Evolutionary conservation across 2,888 invertebrate genomes (phyloP).

Genomic region (Melanostoma scalare): DNA sequence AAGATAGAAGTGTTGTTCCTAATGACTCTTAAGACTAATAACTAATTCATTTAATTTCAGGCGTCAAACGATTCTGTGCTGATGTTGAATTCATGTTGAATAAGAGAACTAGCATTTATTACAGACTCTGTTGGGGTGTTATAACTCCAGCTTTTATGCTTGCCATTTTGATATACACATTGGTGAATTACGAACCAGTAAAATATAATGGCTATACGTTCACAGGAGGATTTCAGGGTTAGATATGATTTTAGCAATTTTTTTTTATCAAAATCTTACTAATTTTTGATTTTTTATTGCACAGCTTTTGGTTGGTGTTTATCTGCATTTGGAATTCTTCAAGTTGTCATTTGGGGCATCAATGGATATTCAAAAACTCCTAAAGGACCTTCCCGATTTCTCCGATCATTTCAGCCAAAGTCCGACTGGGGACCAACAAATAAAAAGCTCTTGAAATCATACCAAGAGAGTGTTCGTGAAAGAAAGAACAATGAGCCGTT

Average conservation of each 20-base stretch:
- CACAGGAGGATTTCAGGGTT: constrained; percentile 85
- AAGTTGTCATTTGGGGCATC: constrained; percentile 82
- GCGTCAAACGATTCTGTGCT: constrained; percentile 85
- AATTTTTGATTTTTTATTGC: constrained; percentile 21
- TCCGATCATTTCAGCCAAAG: constrained; percentile 78
- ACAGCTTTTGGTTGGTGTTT: constrained; percentile 83
- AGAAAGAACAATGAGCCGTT: constrained; percentile 75
- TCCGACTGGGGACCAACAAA: constrained; percentile 80
- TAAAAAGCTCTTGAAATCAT: constrained; percentile 82
- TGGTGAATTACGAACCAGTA: constrained; percentile 84
- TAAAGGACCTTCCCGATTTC: constrained; percentile 74
- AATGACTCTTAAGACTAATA: neutral
- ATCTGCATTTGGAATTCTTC: constrained; percentile 83
- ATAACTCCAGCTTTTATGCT: constrained; percentile 88
- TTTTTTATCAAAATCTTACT: neutral
- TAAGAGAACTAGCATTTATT: constrained; percentile 86
- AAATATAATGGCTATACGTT: constrained; percentile 85
- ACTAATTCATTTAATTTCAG: constrained; percentile 77
- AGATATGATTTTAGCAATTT: constrained; percentile 67
- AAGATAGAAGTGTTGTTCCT: constrained; percentile 51
- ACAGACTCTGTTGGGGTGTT: constrained; percentile 90
- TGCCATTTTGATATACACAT: constrained; percentile 87
- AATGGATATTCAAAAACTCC: constrained; percentile 76
- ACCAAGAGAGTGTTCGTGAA: constrained; percentile 78
- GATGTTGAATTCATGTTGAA: constrained; percentile 92